These are phyloP conservation scores for Apostichopus japonicus DNA, from an alignment of 35 echinoderm and acorn worm species.

Conservation along the genomic window DNA sequence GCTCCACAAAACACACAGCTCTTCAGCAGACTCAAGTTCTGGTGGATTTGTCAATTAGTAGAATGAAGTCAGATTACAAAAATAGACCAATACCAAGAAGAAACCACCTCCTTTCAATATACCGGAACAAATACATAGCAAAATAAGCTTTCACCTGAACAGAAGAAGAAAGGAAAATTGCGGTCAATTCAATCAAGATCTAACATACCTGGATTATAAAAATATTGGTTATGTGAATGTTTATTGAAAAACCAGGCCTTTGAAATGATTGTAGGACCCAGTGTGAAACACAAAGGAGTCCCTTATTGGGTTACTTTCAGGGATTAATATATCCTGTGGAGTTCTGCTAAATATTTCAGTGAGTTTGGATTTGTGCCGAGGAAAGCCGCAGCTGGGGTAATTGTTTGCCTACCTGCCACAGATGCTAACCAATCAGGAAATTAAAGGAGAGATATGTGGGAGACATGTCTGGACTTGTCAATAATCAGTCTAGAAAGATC, in stretches of 20 bases:
- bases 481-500: not conserved
- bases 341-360: not conserved
- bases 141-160: not conserved
- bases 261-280: not conserved
- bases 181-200: not conserved
- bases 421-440: constrained; percentile 6
- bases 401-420: constrained; percentile 39
- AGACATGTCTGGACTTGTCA: constrained; percentile 14
- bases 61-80: too few species aligned
- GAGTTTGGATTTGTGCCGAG: constrained; percentile 10
- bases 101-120: not conserved
- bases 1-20: too few species aligned
- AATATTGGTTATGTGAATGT: not conserved
- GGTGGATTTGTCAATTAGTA: too few species aligned
- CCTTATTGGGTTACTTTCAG: not conserved
- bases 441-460: not conserved
- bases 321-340: constrained; percentile 26
- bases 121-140: not conserved
- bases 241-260: not conserved
- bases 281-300: constrained; percentile 20
- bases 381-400: constrained; percentile 16
- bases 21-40: too few species aligned
- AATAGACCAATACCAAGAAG: too few species aligned
- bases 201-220: constrained; percentile 7
- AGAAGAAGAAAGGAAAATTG: not conserved